Base-by-base conservation (phyloP, 2,888 invertebrate species). In the Neoaliturus tenellus region DNA sequence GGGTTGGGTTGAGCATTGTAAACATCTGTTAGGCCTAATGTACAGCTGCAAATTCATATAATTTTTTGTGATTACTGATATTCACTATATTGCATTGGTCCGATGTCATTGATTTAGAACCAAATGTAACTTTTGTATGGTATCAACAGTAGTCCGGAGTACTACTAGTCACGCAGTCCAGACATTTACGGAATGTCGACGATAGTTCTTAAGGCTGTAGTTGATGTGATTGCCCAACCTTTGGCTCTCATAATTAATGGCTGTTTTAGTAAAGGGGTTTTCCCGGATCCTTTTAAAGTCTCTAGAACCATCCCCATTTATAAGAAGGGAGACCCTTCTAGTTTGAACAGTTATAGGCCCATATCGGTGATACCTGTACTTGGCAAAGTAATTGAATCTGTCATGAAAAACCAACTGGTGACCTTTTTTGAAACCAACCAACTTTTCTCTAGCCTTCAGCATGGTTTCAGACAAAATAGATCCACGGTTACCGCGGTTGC, bases 351-450 rank as follows among this genome's bases (percentile, higher is more conserved):
- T 39, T 80, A 80, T 58, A 23, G 80, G 51, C 80, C 80, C 1
- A 80, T 80, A 14, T 80, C 80, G 33, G 31, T 80, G 6, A 80
- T 80, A 14, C 80, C 80, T 17, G 33, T 80, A 20, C n/a, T 80
- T 31, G 80, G 44, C 35, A 55, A 80, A 35, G 39, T 80, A 12
- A 51, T 58, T 33, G 33, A 80, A 55, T n/a, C 80, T 8, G 51
- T 55, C 0, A 58, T 80, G 80, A 80, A 51, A 23, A 14, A 20
- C 20, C 80, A 80, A 48, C 33, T 80, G n/a, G 58, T 55, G 6
- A 28, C 10, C 4, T 39, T 35, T 31, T 39, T 80, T 17, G 28
- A 80, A 31, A n/a, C 10, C 8, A 55, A 58, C 28, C 23, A 35
- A 10, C 58, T 80, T 8, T 31, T 80, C 31, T 28, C 58, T n/a